Percentiles rank a stretch among this genome's conserved stretches.
phyloP scores from a whole-genome alignment of 64 coral and sea anemone genomes.

The Actinia equina region DNA sequence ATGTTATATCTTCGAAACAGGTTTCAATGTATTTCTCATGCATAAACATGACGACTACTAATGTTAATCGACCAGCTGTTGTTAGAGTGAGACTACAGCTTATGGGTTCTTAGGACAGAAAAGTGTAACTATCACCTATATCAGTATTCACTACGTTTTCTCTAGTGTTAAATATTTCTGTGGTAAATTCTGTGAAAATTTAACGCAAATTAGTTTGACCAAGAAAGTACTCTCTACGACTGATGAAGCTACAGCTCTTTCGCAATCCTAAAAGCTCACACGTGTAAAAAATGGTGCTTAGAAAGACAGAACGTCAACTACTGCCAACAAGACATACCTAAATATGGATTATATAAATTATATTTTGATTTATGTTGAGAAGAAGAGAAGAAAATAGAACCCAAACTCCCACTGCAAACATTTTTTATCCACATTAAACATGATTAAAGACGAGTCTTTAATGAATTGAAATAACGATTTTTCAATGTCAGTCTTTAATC shows the following conservation, averaged over 20 bases:
- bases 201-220: not conserved
- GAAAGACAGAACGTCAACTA: not conserved
- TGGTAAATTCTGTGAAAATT: not conserved
- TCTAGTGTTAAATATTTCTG: not conserved
- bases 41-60: not conserved
- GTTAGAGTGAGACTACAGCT: not conserved
- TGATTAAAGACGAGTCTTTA: not conserved
- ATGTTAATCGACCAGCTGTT: not conserved
- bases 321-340: not conserved
- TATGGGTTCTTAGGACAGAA: not conserved
- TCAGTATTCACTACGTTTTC: not conserved
- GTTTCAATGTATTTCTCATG: not conserved
- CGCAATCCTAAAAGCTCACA: not conserved
- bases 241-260: not conserved
- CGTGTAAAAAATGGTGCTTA: not conserved
- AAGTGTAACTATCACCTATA: not conserved
- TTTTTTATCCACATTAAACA: too few species aligned
- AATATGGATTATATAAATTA: not conserved
- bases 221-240: not conserved
- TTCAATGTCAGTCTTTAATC: not conserved
- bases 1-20: not conserved
- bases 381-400: too few species aligned
- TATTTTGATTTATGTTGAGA: not conserved
- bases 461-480: not conserved
- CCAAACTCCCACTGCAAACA: too few species aligned